Evolutionary conservation across 1,140 invertebrate species (phyloP).

Genomic region (Apis florea): DNA sequence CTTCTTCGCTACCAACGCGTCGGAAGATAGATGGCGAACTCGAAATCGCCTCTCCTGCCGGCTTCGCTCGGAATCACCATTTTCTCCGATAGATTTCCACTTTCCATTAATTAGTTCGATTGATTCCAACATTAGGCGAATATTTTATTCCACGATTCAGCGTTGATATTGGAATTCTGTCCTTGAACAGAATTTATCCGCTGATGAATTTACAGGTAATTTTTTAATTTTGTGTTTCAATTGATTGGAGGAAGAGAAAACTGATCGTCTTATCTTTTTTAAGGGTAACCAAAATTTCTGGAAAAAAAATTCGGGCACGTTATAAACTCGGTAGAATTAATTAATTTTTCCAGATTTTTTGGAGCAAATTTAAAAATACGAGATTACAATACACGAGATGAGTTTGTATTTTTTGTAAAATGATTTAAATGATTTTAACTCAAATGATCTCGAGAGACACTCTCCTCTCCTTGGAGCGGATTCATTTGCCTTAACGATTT

Average conservation of each 20-base stretch:
- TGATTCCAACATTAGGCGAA: not conserved
- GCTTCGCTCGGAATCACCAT: constrained; percentile 38
- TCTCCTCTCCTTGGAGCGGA: not conserved
- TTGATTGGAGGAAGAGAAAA: no score
- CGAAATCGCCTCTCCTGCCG: constrained; percentile 54
- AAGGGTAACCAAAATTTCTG: no score
- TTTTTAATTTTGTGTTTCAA: no score
- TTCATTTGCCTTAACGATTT: constrained; percentile 15
- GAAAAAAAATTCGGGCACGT: no score
- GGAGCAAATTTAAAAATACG: no score
- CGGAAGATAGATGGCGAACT: constrained; percentile 68
- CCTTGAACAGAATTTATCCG: no score
- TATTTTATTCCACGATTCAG: not conserved
- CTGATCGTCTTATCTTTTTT: no score
- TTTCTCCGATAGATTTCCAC: constrained; percentile 48
- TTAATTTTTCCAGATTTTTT: no score
- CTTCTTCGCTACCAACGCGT: constrained; percentile 67
- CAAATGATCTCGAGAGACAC: no score
- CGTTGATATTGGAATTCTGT: not conserved
- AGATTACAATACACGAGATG: no score
- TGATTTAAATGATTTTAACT: not conserved
- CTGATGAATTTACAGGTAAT: no score
- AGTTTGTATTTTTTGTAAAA: not conserved
- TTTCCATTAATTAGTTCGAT: constrained; percentile 42
- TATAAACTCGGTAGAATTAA: no score